Evolutionary conservation across 2,797 vertebrate species (phyloP).

Genomic region (Epinephelus coioides): DNA sequence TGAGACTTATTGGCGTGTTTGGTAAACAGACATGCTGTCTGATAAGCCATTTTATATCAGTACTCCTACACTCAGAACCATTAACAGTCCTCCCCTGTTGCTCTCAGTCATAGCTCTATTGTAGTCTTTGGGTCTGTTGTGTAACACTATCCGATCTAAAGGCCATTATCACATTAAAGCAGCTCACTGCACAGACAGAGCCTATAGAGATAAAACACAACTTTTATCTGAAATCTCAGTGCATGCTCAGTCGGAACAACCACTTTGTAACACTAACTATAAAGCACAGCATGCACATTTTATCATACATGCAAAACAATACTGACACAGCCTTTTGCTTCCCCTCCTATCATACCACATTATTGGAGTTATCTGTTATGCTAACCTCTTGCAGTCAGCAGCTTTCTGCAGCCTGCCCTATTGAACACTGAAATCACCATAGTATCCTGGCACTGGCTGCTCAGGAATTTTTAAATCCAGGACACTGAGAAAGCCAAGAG

Average conservation of each 20-base stretch:
- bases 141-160: slow-evolving; percentile 54
- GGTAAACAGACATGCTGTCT: slow-evolving; percentile 52
- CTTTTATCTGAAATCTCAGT: slow-evolving; percentile 44
- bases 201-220: slow-evolving; percentile 33
- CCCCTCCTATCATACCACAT: slow-evolving; percentile 25
- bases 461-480: slow-evolving; percentile 39
- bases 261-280: slow-evolving; percentile 4
- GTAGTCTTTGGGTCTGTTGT: slow-evolving; percentile 44
- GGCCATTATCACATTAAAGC: slow-evolving; percentile 65
- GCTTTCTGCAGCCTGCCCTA: slow-evolving; percentile 32
- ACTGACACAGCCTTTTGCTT: slow-evolving; percentile 3
- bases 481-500: slow-evolving; percentile 30
- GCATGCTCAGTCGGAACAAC: slow-evolving; percentile 20
- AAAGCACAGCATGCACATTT: slow-evolving; percentile 8
- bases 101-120: slow-evolving; percentile 44
- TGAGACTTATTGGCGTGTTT: slow-evolving; percentile 41
- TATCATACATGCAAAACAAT: slow-evolving; percentile 31
- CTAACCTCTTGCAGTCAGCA: slow-evolving; percentile 25
- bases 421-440: slow-evolving; percentile 43
- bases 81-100: slow-evolving; percentile 43
- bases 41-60: slow-evolving; percentile 56
- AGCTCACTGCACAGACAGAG: slow-evolving; percentile 46
- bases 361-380: slow-evolving; percentile 35
- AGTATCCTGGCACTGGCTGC: slow-evolving; percentile 37
- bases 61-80: slow-evolving; percentile 46